Conservation (phyloP, 2,797 vertebrate genomes). For the Squalus acanthias region DNA sequence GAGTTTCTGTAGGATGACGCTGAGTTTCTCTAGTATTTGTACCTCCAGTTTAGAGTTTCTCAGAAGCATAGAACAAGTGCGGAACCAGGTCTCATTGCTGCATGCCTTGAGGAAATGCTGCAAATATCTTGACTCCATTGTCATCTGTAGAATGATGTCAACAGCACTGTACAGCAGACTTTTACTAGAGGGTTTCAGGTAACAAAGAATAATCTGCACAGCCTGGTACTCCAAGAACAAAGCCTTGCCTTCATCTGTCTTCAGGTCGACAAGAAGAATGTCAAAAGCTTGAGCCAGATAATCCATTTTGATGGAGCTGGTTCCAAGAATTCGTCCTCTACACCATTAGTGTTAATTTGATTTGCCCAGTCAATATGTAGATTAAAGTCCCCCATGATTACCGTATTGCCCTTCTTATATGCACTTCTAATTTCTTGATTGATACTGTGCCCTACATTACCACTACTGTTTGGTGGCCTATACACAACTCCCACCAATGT, state of each 20-base stretch:
- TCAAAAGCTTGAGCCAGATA: slow-evolving; percentile 72
- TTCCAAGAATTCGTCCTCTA: no score
- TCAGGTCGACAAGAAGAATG: slow-evolving; percentile 65
- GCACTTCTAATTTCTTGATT: no score
- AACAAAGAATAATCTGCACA: slow-evolving; percentile 59
- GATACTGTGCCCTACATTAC: no score
- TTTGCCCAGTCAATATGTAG: no score
- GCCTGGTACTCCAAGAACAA: slow-evolving; percentile 75
- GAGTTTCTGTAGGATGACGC: slow-evolving; percentile 81
- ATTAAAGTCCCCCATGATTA: no score
- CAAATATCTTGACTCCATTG: slow-evolving; percentile 65
- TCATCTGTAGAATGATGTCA: slow-evolving; percentile 77
- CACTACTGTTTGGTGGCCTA: no score
- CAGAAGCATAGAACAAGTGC: slow-evolving; percentile 64
- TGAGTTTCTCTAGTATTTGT: slow-evolving; percentile 71
- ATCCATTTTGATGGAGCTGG: slow-evolving; percentile 50
- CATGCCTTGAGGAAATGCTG: slow-evolving; percentile 73
- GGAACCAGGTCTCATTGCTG: slow-evolving; percentile 76
- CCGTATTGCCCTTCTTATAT: no score
- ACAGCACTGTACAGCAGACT: slow-evolving; percentile 62
- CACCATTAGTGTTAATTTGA: no score
- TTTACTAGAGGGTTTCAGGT: slow-evolving; percentile 61
- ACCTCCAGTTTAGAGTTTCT: slow-evolving; percentile 66
- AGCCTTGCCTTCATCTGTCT: slow-evolving; percentile 67
- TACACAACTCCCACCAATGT: no score